Base-by-base conservation (phyloP, 2,113 vertebrate species). In the Garra rufa region DNA sequence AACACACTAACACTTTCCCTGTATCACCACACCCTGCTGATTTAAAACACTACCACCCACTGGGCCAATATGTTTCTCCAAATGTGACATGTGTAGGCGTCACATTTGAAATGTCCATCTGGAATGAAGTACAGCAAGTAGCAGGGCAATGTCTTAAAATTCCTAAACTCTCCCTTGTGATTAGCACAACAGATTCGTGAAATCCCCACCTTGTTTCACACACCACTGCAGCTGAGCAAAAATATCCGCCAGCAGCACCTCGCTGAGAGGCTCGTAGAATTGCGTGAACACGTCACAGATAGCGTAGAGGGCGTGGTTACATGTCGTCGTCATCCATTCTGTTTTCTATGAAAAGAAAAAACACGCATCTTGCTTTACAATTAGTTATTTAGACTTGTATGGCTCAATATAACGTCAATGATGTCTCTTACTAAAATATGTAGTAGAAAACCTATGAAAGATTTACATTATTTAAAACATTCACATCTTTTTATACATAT, bases 291-390 rank as follows among this genome's bases (percentile, higher is more conserved):
- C 97, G 9, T 99, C 98, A 86, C 98, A 99, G 88, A 99, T 97
- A 38, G 98, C 98, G 55, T 98, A 99, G 69, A 99, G 96, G 0
- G 98, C 98, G 0, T 99, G 98, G 93, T 99, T 99, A 89, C 97
- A 99, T 0, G 98, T 99, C 1, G 97, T 99, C 1, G 97, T 99
- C 98, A 99, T 99, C 98, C 98, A 99, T 92, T 99, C 98, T 0
- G 96, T 97, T 92, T 99, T 99, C 98, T 99, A 88, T 5, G 34
- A 21, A 24, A 84, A 55, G 19, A 57, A 50, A 77, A 57, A 7
- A n/a, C 1, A 7, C 0, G 10, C 14, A 55, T 3, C 24, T 74
- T 74, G 17, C 46, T 26, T 48, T 44, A 48, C 6, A 48, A 48
- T 44, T 34, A 5, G 34, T 1, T 34, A 34, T 34, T 34, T 4